Conservation (phyloP, 1,140 invertebrate genomes). For the Asobara japonica region DNA sequence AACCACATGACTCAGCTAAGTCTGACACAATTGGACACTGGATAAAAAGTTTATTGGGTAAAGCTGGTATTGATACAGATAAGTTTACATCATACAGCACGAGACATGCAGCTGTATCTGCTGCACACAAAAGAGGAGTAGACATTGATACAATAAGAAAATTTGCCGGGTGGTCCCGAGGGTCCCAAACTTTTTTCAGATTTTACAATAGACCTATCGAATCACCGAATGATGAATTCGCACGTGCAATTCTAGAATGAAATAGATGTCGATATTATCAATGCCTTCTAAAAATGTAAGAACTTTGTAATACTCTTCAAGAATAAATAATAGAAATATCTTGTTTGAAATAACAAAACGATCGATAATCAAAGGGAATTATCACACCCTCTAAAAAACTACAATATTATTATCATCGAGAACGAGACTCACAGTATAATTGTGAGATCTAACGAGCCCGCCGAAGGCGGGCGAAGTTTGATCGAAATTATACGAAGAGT, state of each 20-base stretch:
- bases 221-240: not conserved
- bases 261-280: too few species aligned
- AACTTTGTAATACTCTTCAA: not conserved
- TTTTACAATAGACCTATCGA: constrained; percentile 21
- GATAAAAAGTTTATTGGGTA: constrained; percentile 6
- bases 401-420: constrained; percentile 6
- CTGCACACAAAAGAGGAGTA: constrained; percentile 5
- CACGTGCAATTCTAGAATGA: constrained; percentile 4
- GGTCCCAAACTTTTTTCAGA: not conserved
- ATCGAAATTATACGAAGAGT: constrained; percentile 5
- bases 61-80: constrained; percentile 11
- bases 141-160: constrained; percentile 15
- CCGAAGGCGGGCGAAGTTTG: constrained; percentile 7
- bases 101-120: constrained; percentile 19
- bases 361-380: not conserved
- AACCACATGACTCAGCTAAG: constrained; percentile 25
- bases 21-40: constrained; percentile 34
- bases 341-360: too few species aligned
- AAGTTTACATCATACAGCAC: constrained; percentile 23
- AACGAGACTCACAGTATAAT: not conserved
- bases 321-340: too few species aligned
- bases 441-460: not conserved
- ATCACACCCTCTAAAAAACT: not conserved
- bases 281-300: too few species aligned
- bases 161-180: constrained; percentile 1